Evolutionary conservation across 23 tunicate genomes (phyloP).

Genomic region (Diplosoma virens): DNA sequence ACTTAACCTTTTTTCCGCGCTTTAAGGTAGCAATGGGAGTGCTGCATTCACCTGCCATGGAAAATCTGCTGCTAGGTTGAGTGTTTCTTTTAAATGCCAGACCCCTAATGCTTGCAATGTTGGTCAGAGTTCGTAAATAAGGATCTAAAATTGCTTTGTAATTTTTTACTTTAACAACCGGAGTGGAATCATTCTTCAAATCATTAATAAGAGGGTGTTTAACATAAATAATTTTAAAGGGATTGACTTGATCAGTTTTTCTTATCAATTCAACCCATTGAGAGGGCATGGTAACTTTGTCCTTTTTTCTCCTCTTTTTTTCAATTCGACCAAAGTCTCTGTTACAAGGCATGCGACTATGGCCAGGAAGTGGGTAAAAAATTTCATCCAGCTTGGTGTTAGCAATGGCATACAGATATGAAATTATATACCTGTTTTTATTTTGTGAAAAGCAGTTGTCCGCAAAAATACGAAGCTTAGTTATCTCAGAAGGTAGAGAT

Average conservation of each 20-base stretch:
- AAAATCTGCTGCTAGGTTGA: neutral
- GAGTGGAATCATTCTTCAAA: neutral
- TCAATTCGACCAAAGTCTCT: slow-evolving; percentile 19
- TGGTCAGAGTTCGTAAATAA: neutral
- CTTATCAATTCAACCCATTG: slow-evolving; percentile 5
- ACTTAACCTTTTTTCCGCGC: too few species aligned
- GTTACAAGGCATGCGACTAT: slow-evolving; percentile 23
- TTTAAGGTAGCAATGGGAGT: neutral
- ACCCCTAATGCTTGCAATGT: slow-evolving; percentile 9
- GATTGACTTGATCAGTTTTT: neutral
- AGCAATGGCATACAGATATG: slow-evolving; percentile 4
- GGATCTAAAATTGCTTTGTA: slow-evolving; percentile 5
- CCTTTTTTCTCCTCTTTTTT: slow-evolving; percentile 15
- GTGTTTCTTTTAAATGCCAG: neutral
- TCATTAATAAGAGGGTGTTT: slow-evolving; percentile 18
- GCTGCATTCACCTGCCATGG: slow-evolving; percentile 4
- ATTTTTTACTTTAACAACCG: slow-evolving; percentile 4
- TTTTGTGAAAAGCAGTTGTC: slow-evolving; percentile 27
- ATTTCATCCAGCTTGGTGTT: slow-evolving; percentile 14
- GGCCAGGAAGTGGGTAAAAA: slow-evolving; percentile 8
- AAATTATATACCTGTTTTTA: slow-evolving; percentile 6
- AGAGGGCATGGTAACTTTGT: slow-evolving; percentile 15
- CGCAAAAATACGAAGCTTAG: slow-evolving; percentile 6
- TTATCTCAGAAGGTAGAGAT: neutral
- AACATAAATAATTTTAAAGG: neutral